A percentile compares a stretch with the other conserved stretches of the same genome.
Evolutionary conservation across 2,113 vertebrate genomes (phyloP).

Genomic region (Dromaius novaehollandiae): DNA sequence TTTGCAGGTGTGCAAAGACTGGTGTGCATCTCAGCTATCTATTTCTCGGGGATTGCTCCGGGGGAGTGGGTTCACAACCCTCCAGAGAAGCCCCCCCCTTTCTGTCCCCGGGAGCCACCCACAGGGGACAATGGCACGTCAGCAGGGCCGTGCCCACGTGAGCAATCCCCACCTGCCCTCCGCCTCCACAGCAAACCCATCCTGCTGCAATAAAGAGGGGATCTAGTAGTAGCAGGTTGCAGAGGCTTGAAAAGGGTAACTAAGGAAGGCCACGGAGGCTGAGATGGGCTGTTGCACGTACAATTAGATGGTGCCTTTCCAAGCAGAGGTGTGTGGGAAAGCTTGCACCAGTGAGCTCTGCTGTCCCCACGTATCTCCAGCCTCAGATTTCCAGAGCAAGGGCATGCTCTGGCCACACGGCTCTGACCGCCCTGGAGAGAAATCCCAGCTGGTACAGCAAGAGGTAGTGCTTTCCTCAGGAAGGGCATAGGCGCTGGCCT

Average conservation of each 20-base stretch:
- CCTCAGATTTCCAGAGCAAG: not conserved
- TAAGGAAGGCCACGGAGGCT: not conserved
- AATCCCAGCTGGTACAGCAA: not conserved
- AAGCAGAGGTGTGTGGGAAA: not conserved
- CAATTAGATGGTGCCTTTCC: not conserved
- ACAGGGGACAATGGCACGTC: not conserved
- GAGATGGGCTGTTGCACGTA: not conserved
- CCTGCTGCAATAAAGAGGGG: not conserved
- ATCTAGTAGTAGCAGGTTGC: not conserved
- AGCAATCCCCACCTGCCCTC: not conserved
- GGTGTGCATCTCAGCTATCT: not conserved
- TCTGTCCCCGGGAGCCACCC: not conserved
- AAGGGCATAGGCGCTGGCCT: not conserved
- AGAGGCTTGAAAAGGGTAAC: not conserved
- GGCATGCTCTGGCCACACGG: not conserved
- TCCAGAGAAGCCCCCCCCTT: not conserved
- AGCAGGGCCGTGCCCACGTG: rapidly evolving
- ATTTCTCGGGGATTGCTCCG: not conserved
- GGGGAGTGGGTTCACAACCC: not conserved
- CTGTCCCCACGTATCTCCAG: not conserved
- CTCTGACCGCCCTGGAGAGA: not conserved
- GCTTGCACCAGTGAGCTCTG: not conserved
- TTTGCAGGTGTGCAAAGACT: not conserved
- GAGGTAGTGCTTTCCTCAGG: not conserved
- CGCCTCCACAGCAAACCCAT: not conserved